phyloP scores from a whole-genome alignment of 2,797 vertebrate genomes.

The Eulemur rubriventer region DNA sequence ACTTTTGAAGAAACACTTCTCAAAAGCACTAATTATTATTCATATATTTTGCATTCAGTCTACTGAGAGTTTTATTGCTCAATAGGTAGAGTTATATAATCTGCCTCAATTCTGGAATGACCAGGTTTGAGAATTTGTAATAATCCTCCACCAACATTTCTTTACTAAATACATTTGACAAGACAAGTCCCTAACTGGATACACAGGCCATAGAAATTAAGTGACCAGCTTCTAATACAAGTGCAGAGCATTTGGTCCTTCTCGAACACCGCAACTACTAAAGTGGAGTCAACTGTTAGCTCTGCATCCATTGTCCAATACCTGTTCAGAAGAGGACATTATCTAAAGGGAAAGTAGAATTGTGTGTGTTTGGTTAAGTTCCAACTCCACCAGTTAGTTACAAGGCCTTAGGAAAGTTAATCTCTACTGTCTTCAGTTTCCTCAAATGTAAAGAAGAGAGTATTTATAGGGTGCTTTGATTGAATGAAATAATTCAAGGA shows the following conservation, averaged over 20 bases:
- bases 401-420: background rate
- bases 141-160: background rate
- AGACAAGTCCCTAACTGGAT: background rate
- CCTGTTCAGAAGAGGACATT: background rate
- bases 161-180: background rate
- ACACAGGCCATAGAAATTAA: background rate
- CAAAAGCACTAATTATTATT: background rate
- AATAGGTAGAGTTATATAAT: background rate
- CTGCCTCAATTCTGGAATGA: background rate
- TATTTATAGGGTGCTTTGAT: background rate
- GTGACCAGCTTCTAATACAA: background rate
- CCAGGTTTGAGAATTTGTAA: background rate
- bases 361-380: background rate
- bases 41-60: background rate
- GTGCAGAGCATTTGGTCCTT: background rate
- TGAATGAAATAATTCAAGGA: background rate
- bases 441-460: background rate
- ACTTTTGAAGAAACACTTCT: background rate
- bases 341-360: background rate
- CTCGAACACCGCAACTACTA: background rate
- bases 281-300: background rate
- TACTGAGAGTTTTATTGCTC: background rate
- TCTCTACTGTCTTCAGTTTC: background rate
- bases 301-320: background rate
- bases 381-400: background rate